These are phyloP conservation scores for Brevipalpus yothersi DNA, from an alignment of 1,140 invertebrate genomes.

Conservation along the genomic window DNA sequence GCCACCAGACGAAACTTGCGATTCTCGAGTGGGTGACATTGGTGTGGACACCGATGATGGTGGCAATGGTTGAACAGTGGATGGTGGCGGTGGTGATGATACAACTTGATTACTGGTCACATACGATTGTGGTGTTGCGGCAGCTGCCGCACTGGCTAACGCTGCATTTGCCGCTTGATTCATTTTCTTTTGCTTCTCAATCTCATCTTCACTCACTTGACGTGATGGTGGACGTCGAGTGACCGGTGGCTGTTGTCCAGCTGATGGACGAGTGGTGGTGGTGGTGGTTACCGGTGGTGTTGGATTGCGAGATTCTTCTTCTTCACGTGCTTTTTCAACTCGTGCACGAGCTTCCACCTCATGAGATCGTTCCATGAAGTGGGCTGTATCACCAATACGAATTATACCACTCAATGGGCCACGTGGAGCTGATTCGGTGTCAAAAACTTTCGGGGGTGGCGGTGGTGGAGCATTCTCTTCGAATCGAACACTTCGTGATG, in stretches of 20 bases:
- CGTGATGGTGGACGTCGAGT: conserved; percentile 26
- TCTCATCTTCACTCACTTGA: conserved; percentile 58
- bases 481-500: conserved; percentile 25
- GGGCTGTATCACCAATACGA: conserved; percentile 56
- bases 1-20: too few species aligned
- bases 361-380: conserved; percentile 62
- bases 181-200: conserved; percentile 43
- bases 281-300: background rate
- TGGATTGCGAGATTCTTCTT: background rate
- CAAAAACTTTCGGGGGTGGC: conserved; percentile 34
- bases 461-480: conserved; percentile 6
- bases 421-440: conserved; percentile 62
- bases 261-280: conserved; percentile 14
- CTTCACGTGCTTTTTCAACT: conserved; percentile 24
- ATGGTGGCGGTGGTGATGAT: background rate
- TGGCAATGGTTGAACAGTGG: background rate
- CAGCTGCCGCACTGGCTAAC: background rate
- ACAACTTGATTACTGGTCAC: background rate
- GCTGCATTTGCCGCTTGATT: background rate
- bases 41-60: background rate
- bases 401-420: conserved; percentile 72
- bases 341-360: conserved; percentile 35
- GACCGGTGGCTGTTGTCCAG: conserved; percentile 30
- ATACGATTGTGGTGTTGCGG: background rate
- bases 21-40: too few species aligned